A percentile compares a stretch with the other conserved stretches of the same genome.
These are phyloP conservation scores for Muricea muricata DNA, from an alignment of 92 coral and sea anemone species.

Conservation along the genomic window DNA sequence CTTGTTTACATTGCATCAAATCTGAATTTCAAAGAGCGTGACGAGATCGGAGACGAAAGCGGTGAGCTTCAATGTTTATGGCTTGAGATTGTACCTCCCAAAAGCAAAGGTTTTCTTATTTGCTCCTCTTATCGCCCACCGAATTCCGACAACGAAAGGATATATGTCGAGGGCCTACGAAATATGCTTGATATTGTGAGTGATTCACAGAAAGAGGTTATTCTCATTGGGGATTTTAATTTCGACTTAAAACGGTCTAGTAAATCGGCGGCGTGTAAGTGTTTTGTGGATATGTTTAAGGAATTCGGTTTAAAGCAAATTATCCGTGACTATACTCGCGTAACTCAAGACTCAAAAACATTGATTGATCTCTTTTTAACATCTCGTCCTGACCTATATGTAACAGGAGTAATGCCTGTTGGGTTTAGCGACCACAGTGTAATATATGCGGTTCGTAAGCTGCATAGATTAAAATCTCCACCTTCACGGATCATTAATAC, in stretches of 20 bases:
- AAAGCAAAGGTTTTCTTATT: slow-evolving; percentile 50
- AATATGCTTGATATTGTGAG: slow-evolving; percentile 10
- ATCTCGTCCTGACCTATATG: slow-evolving; percentile 67
- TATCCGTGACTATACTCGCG: slow-evolving; percentile 49
- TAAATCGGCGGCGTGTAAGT: slow-evolving; percentile 36
- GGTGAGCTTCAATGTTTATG: slow-evolving; percentile 46
- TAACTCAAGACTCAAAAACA: slow-evolving; percentile 61
- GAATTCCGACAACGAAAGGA: slow-evolving; percentile 46
- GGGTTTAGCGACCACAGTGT: slow-evolving; percentile 60
- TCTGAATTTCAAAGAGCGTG: slow-evolving; percentile 12
- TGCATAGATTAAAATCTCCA: slow-evolving; percentile 57
- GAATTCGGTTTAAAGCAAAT: slow-evolving; percentile 53
- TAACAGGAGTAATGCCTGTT: slow-evolving; percentile 42
- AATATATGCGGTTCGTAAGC: slow-evolving; percentile 51
- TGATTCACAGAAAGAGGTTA: not conserved
- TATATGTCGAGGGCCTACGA: slow-evolving; percentile 36
- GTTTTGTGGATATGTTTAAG: slow-evolving; percentile 29
- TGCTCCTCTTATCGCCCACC: slow-evolving; percentile 63
- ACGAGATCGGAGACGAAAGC: slow-evolving; percentile 22
- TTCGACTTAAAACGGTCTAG: slow-evolving; percentile 51
- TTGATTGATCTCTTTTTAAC: slow-evolving; percentile 58
- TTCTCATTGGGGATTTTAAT: not conserved
- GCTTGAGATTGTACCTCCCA: slow-evolving; percentile 54
- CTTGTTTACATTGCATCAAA: slow-evolving; percentile 38
- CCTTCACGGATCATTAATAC: slow-evolving; percentile 44